phyloP scores from a whole-genome alignment of 2,888 invertebrate species.

The Ormyrus pomaceus region DNA sequence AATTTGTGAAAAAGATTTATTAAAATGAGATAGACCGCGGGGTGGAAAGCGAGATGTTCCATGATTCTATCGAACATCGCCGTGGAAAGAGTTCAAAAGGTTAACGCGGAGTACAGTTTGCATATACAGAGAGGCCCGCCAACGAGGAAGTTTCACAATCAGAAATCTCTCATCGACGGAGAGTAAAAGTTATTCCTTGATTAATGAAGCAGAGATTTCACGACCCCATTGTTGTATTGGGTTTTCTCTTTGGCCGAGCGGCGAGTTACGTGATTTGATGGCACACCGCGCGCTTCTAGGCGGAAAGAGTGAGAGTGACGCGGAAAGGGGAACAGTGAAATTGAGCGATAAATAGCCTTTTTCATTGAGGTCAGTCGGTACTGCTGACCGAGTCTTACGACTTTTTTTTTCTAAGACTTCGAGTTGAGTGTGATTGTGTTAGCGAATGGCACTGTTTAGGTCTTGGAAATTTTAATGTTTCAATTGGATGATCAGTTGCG shows the following conservation, averaged over 20 bases:
- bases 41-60: slow-evolving; percentile 2
- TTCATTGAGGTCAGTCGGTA: too few species aligned
- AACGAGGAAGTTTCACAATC: slow-evolving; percentile 52
- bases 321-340: slow-evolving; percentile 27
- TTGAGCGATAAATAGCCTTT: slow-evolving; percentile 14
- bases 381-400: too few species aligned
- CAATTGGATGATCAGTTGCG: too few species aligned
- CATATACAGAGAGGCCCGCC: neutral
- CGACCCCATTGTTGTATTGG: slow-evolving; percentile 48
- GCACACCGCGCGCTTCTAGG: neutral
- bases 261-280: slow-evolving; percentile 43
- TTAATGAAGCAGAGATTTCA: slow-evolving; percentile 52
- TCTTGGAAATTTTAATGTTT: too few species aligned
- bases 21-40: neutral
- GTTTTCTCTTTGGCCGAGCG: slow-evolving; percentile 23
- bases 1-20: slow-evolving; percentile 27
- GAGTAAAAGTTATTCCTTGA: slow-evolving; percentile 51
- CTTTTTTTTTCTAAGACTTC: too few species aligned
- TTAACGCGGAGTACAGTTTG: neutral
- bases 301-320: slow-evolving; percentile 44
- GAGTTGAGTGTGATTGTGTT: too few species aligned
- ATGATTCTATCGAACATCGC: neutral
- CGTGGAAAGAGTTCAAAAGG: slow-evolving; percentile 45
- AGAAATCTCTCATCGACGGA: slow-evolving; percentile 48
- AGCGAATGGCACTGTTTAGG: too few species aligned